These are phyloP conservation scores for Channa maculata DNA, from an alignment of 2,113 vertebrate species.

Conservation along the genomic window DNA sequence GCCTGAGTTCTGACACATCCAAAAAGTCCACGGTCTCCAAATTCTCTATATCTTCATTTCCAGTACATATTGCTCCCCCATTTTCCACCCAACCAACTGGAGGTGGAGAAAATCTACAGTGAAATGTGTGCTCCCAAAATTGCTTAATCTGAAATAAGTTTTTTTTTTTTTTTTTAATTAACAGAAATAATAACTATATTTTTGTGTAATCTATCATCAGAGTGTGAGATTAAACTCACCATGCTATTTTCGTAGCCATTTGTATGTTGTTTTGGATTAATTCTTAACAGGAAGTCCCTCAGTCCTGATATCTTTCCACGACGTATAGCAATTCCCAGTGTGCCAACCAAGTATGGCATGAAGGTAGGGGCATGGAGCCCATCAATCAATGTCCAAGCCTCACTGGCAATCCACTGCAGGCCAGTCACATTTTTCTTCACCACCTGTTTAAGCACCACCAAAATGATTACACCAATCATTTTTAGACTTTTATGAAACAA, in stretches of 20 bases:
- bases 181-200: no score
- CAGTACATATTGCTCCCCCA: conserved; percentile 59
- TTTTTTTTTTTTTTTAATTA: no score
- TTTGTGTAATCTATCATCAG: no score
- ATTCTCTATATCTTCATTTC: conserved; percentile 67
- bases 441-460: conserved; percentile 24
- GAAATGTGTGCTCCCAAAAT: no score
- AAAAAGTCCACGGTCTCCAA: conserved; percentile 49
- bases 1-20: conserved; percentile 66
- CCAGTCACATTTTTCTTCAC: conserved; percentile 70
- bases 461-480: background rate
- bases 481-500: background rate
- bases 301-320: conserved; percentile 76
- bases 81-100: conserved; percentile 32
- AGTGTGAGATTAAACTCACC: conserved; percentile 24
- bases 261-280: background rate
- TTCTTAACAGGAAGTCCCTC: conserved; percentile 70
- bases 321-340: conserved; percentile 78
- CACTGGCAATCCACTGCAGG: conserved; percentile 81
- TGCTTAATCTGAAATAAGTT: no score
- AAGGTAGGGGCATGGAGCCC: conserved; percentile 58
- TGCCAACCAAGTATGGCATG: conserved; percentile 74
- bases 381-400: conserved; percentile 76
- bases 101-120: background rate
- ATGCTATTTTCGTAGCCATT: conserved; percentile 54